A percentile compares a stretch with the other conserved stretches of the same genome.
Conservation (phyloP, 37 sponge, comb jelly and placozoan genomes). For the Agelas oroides region DNA sequence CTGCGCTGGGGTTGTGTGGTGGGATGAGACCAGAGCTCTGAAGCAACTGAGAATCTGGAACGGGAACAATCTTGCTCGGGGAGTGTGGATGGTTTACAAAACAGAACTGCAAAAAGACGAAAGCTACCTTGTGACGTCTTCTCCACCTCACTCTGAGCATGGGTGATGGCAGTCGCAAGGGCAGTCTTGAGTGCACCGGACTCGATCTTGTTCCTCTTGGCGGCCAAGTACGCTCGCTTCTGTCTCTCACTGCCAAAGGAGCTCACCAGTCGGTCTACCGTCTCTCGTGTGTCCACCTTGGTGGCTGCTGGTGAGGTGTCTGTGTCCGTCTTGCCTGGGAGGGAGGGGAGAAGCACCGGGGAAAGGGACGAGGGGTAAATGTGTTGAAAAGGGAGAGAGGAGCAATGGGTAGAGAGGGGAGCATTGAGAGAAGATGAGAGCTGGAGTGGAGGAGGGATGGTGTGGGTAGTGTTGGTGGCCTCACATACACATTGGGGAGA, state of each 20-base stretch:
- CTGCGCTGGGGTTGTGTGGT: conserved; percentile 63
- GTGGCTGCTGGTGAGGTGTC: not conserved
- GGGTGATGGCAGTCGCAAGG: conserved; percentile 54
- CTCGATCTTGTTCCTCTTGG: conserved; percentile 71
- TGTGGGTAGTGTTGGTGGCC: no score
- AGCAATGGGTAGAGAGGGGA: no score
- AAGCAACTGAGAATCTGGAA: not conserved
- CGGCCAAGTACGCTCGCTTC: conserved; percentile 53
- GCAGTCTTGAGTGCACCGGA: conserved; percentile 27
- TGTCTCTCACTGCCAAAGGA: conserved; percentile 77
- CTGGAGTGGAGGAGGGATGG: no score
- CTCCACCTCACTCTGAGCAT: conserved; percentile 33
- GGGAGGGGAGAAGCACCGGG: not conserved
- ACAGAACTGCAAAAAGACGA: not conserved
- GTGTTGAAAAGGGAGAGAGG: no score
- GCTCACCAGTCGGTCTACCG: conserved; percentile 44
- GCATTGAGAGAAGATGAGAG: no score
- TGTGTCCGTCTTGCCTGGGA: not conserved
- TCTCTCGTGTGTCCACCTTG: not conserved
- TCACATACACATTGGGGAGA: no score
- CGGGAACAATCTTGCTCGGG: not conserved
- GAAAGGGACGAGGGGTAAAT: no score
- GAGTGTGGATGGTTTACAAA: not conserved
- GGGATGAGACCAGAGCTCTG: conserved; percentile 59
- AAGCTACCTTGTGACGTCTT: not conserved